A percentile compares a stretch with the other conserved stretches of the same genome.
phyloP scores from a whole-genome alignment of 2,113 vertebrate genomes.

The Macrotus californicus region DNA sequence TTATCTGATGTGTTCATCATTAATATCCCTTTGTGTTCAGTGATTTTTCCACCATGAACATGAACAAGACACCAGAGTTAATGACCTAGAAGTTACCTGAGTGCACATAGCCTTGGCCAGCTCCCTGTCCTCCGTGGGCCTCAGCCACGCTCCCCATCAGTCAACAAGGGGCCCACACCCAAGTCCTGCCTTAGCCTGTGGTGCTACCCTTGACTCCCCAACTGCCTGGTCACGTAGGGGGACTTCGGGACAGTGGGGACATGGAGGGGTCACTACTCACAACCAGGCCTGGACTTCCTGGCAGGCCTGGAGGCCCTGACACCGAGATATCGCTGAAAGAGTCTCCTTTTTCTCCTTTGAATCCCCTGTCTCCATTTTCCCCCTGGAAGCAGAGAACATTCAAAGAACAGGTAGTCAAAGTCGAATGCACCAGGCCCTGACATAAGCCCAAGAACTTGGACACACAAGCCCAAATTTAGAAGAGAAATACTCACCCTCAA shows the following conservation, averaged over 20 bases:
- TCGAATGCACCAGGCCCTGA: neutral
- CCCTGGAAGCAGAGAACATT: constrained; percentile 77
- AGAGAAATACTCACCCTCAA: constrained; percentile 76
- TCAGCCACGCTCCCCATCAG: neutral
- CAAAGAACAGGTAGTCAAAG: constrained; percentile 19
- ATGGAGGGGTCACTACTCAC: constrained; percentile 77
- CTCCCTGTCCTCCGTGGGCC: neutral
- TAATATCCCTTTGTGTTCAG: neutral
- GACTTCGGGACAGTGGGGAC: neutral
- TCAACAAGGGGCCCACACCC: neutral
- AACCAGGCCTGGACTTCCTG: constrained; percentile 84
- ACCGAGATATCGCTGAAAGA: constrained; percentile 67
- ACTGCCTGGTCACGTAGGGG: neutral
- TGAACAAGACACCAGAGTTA: neutral
- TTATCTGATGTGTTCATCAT: neutral
- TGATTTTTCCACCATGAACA: neutral
- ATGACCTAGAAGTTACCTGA: neutral
- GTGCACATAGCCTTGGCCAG: neutral
- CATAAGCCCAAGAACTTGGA: neutral
- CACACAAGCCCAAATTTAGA: neutral
- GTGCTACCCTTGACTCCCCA: neutral
- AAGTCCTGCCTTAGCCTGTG: neutral
- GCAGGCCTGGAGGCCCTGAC: constrained; percentile 83
- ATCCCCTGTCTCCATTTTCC: constrained; percentile 80
- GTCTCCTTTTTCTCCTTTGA: constrained; percentile 90